Base-by-base conservation (phyloP, 2,797 vertebrate genomes). In the Hoplostethus atlanticus region DNA sequence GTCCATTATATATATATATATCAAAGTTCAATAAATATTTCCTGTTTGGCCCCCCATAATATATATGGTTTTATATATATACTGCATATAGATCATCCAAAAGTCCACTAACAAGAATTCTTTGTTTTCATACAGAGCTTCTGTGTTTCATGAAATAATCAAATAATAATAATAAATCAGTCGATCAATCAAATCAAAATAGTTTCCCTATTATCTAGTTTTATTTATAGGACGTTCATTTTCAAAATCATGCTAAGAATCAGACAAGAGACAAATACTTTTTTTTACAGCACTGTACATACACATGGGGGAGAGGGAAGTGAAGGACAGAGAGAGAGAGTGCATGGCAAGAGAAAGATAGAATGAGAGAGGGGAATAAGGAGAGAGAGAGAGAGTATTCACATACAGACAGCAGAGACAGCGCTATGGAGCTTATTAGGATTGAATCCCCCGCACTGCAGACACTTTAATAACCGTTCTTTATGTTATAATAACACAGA, bases 381-480 rank as follows among this genome's bases (percentile, higher is more conserved):
- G 60, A 79, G 71, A 68, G 56, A 57, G 58, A 21, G 21, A 21
- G 21, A 21, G 21, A 21, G 21, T 21, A 21, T 73, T 78, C 66
- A 85, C 48, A 79, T 66, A 42, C 44, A 7, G 63, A 68, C 61
- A 77, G 80, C 69, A 68, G 83, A 92, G 91, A 90, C 91, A 85
- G 82, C 90, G 89, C 90, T 90, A 93, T 93, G 87, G 94, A 93
- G 91, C 92, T 92, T 93, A 93, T 93, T 94, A 90, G 87, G 88
- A 87, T 95, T 88, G 96, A 96, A 91, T 92, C 91, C 90, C 76
- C 92, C 92, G 90, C 92, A 90, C 73, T 77, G 73, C 88, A 92
- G 94, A 96, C 87, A 93, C 84, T 95, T 96, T 96, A 95, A 95
- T 94, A 95, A 94, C 87, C 88, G 71, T 95, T 95, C 82, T 94